Evolutionary conservation across 2,888 invertebrate genomes (phyloP).

Genomic region (Noctua janthe): DNA sequence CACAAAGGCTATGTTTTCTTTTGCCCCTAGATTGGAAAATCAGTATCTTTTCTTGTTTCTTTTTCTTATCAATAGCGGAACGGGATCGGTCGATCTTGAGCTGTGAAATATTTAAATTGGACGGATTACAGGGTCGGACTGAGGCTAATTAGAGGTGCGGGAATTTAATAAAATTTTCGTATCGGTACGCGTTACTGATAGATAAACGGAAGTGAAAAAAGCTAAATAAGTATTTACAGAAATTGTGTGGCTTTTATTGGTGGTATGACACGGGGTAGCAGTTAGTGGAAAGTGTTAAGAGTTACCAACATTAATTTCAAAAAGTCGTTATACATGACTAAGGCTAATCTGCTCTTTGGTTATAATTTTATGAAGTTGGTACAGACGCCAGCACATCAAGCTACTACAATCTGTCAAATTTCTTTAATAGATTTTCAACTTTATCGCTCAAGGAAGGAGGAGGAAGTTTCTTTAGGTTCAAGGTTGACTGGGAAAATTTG

Average conservation of each 20-base stretch:
- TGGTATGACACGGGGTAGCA: neutral
- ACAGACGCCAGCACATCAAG: too few relatives aligned
- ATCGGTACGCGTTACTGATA: neutral
- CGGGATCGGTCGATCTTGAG: slow-evolving; percentile 63
- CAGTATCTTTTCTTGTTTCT: slow-evolving; percentile 49
- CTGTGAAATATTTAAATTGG: slow-evolving; percentile 73
- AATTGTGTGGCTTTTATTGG: neutral
- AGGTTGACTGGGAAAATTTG: too few relatives aligned
- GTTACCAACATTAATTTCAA: neutral
- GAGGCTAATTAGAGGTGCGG: neutral
- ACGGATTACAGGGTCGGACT: slow-evolving; percentile 49
- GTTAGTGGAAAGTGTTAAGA: neutral
- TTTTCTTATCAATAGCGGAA: slow-evolving; percentile 58
- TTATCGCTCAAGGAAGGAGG: too few relatives aligned
- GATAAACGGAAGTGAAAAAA: neutral
- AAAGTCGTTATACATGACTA: neutral
- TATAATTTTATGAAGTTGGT: too few relatives aligned
- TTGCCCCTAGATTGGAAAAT: slow-evolving; percentile 53
- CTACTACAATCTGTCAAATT: too few relatives aligned
- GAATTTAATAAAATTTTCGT: neutral
- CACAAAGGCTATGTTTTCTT: slow-evolving; percentile 33
- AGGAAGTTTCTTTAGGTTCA: too few relatives aligned
- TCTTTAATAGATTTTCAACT: too few relatives aligned
- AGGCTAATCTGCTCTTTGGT: neutral
- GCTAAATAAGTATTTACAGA: neutral